These are phyloP conservation scores for Cyclophora punctaria DNA, from an alignment of 2,888 invertebrate species.

Conservation along the genomic window DNA sequence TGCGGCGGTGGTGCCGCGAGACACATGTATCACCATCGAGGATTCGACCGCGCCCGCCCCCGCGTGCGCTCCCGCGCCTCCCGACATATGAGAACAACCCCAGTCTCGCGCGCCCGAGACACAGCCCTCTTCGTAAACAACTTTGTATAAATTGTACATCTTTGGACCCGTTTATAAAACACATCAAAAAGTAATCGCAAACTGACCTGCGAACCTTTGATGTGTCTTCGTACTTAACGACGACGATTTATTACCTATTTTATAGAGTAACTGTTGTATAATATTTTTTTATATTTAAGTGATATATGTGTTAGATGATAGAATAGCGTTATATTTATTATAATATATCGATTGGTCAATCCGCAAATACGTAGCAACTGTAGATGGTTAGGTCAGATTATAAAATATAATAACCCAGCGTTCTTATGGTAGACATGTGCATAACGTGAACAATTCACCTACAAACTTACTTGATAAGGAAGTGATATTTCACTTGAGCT, in stretches of 20 bases:
- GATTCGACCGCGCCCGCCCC: constrained; percentile 1
- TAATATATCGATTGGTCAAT: too few relatives aligned
- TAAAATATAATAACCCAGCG: too few relatives aligned
- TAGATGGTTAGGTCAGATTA: too few relatives aligned
- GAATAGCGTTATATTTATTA: too few relatives aligned
- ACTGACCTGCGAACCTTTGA: constrained; percentile 41
- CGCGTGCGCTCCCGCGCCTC: constrained; percentile 39
- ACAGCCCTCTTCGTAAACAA: constrained; percentile 30
- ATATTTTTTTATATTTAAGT: constrained; percentile 19
- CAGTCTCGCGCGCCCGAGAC: constrained; percentile 7
- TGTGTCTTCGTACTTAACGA: constrained; percentile 39
- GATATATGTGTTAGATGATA: constrained; percentile 12
- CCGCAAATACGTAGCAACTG: too few relatives aligned
- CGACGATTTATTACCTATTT: constrained; percentile 46
- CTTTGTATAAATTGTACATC: constrained; percentile 52
- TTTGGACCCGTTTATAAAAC: constrained; percentile 31
- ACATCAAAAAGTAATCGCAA: constrained; percentile 2
- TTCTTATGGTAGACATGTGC: too few relatives aligned
- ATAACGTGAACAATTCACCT: too few relatives aligned
- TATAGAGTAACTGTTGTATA: constrained; percentile 47
- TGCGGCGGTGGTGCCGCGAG: too few relatives aligned
- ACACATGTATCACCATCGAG: too few relatives aligned
- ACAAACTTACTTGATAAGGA: neutral
- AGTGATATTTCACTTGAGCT: neutral
- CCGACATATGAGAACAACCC: constrained; percentile 26